Conservation (phyloP, 2,113 vertebrate species). For the Psilopsiagon aurifrons region DNA sequence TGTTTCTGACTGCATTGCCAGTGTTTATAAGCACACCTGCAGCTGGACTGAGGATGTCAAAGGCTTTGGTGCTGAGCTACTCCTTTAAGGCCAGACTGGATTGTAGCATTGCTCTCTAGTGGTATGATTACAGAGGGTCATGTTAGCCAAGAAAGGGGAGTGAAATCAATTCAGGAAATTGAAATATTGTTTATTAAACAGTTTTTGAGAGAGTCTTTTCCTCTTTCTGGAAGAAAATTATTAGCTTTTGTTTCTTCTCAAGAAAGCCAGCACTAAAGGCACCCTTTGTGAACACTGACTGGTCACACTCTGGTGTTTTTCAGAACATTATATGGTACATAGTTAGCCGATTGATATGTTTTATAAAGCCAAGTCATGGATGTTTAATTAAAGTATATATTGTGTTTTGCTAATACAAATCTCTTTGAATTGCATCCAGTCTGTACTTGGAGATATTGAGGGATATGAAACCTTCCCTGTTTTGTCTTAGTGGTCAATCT, state of each 20-base stretch:
- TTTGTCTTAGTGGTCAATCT: not conserved
- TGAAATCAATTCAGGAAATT: not conserved
- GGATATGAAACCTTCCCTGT: not conserved
- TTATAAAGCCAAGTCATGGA: not conserved
- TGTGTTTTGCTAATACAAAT: not conserved
- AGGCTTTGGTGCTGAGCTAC: not conserved
- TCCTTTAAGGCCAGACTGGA: not conserved
- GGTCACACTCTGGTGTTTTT: not conserved
- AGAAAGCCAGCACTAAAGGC: not conserved
- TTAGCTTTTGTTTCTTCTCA: not conserved
- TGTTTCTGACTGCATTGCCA: not conserved
- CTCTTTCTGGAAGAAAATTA: not conserved
- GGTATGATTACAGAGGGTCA: not conserved
- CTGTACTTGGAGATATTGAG: not conserved
- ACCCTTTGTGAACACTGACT: not conserved
- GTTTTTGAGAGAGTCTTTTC: not conserved
- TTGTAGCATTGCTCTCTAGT: not conserved
- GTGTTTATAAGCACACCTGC: not conserved
- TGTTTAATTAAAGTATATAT: not conserved
- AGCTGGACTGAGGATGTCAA: too few relatives aligned
- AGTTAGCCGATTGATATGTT: not conserved
- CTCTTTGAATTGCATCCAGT: not conserved
- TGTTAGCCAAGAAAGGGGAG: not conserved
- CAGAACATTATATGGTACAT: not conserved
- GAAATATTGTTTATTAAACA: not conserved